A percentile compares a stretch with the other conserved stretches of the same genome.
phyloP scores from a whole-genome alignment of 2,888 invertebrate genomes.

The Torymus tubicola region DNA sequence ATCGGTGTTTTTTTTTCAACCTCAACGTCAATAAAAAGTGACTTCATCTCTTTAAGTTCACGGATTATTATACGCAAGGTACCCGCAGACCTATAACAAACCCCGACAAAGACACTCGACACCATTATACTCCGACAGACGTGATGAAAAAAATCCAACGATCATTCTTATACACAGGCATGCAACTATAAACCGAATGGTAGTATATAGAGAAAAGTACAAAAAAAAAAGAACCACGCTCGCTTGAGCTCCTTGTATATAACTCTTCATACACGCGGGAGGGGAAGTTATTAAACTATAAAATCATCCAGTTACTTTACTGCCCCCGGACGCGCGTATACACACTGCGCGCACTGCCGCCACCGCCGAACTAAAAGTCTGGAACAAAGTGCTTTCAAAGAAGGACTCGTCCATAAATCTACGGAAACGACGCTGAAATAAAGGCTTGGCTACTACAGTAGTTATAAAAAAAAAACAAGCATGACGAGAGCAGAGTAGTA shows the following conservation, averaged over 20 bases:
- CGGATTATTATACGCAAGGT: too few relatives aligned
- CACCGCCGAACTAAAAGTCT: slow-evolving; percentile 39
- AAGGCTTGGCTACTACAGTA: not conserved
- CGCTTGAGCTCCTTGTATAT: not conserved
- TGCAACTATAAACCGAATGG: not conserved
- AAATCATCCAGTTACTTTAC: slow-evolving; percentile 49
- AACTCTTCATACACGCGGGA: slow-evolving; percentile 28
- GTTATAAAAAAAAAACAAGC: slow-evolving; percentile 11
- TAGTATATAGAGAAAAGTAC: too few relatives aligned
- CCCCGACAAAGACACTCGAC: too few relatives aligned
- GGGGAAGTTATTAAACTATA: slow-evolving; percentile 48
- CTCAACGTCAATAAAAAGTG: too few relatives aligned
- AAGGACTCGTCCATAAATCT: slow-evolving; percentile 38
- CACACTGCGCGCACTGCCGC: not conserved
- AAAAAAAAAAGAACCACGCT: too few relatives aligned
- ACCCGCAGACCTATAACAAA: too few relatives aligned
- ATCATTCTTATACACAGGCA: too few relatives aligned
- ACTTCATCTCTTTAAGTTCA: too few relatives aligned
- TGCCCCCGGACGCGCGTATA: not conserved
- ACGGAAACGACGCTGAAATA: slow-evolving; percentile 21
- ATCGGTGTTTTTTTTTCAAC: too few relatives aligned
- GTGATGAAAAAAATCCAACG: too few relatives aligned
- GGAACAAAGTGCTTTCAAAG: slow-evolving; percentile 37
- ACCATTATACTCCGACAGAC: too few relatives aligned
- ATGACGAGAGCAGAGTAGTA: not conserved